Base-by-base conservation (phyloP, 2,888 invertebrate species). In the Epirrhoe alternata region DNA sequence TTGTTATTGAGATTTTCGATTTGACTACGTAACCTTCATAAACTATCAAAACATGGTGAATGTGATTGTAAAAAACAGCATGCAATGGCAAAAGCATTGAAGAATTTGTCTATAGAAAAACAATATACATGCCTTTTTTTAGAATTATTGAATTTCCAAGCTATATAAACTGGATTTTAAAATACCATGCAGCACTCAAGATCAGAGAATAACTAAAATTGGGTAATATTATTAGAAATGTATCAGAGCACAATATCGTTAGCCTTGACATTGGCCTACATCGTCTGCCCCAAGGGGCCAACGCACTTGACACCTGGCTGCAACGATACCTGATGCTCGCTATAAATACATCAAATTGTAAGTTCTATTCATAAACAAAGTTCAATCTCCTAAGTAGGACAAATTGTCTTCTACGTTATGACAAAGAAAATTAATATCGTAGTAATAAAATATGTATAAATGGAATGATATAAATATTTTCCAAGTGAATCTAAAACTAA, bases 401-500 rank as follows among this genome's bases (percentile, higher is more conserved):
- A 45, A 14, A 45, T 14, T 45, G n/a, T 14, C 17, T 17, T 6
- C 16, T 17, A 12, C 16, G 16, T 38, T 38, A 38, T 38, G 7
- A 14, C 35, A 17, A 42, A 33, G 0, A 16, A 49, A n/a, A 45
- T 6, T 45, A 33, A 52, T 16, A 30, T 45, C 6, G 35, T 38
- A 56, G 12, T 47, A 16, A 17, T 8, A 16, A 49, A 8, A 33
- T 49, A 14, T 8, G 7, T 45, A 1, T 7, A n/a, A 50, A 10
- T 55, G 38, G 50, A 12, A 38, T 47, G 38, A 53, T 7, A 47
- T 17, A 31, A 31, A 52, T n/a, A 55, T 14, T 56, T 72, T 72
- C 72, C 68, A 10, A 58, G 47, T 38, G 51, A 52, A 62, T 61
- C 61, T 60, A 60, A 64, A 8, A 35, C 57, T 57, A 61, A 64